Percentiles rank a stretch among this genome's conserved stretches.
Evolutionary conservation across 2,797 vertebrate species (phyloP).

Genomic region (Valencia hispanica): DNA sequence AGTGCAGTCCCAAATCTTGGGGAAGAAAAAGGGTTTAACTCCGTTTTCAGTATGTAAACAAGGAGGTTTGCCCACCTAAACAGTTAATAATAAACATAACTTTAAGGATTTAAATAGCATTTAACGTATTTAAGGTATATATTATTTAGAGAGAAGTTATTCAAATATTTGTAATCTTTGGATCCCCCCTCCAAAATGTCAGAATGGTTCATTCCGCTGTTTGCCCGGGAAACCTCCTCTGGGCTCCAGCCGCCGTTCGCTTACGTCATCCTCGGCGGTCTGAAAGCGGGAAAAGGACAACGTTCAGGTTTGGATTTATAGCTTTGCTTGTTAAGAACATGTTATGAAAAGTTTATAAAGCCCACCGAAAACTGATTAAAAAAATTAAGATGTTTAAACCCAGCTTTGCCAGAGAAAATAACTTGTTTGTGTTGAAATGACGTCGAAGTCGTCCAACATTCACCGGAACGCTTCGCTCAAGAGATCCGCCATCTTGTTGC

Average conservation of each 20-base stretch:
- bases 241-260: background rate
- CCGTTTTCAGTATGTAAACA: background rate
- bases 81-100: background rate
- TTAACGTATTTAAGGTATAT: background rate
- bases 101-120: no score
- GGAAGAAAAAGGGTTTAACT: background rate
- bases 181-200: background rate
- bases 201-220: constrained; percentile 1
- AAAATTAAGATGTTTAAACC: background rate
- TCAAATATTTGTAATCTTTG: background rate
- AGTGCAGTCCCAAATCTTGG: background rate
- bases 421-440: background rate
- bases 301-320: background rate
- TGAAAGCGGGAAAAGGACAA: background rate
- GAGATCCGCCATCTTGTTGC: background rate
- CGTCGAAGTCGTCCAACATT: background rate
- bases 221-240: background rate
- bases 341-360: background rate
- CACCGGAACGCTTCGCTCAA: background rate
- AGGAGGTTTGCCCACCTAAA: background rate
- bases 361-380: background rate
- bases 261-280: background rate
- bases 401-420: background rate
- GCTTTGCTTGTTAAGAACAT: background rate
- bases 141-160: background rate